phyloP scores from a whole-genome alignment of 2,113 vertebrate genomes.

The Cynopterus brachyotis region DNA sequence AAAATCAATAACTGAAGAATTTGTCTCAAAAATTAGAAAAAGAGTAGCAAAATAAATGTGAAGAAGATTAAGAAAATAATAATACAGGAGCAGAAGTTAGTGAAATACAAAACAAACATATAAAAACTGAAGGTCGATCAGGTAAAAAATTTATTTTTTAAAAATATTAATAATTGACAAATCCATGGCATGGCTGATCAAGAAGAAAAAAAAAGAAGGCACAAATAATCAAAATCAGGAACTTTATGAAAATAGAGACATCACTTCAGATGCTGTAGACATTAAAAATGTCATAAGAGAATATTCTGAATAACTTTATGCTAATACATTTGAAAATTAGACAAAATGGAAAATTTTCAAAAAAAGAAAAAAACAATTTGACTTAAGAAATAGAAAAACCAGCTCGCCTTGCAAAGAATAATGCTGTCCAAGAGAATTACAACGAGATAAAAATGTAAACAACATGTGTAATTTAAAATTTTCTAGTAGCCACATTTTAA shows the following conservation, averaged over 20 bases:
- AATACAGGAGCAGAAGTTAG: background rate
- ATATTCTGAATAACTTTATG: background rate
- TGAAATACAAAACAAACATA: background rate
- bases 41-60: background rate
- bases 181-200: background rate
- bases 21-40: background rate
- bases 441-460: background rate
- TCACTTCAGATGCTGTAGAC: background rate
- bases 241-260: background rate
- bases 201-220: background rate
- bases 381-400: background rate
- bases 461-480: background rate
- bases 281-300: background rate
- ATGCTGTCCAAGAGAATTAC: background rate
- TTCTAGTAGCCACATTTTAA: background rate
- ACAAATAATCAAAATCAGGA: background rate
- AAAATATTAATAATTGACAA: background rate
- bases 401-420: background rate
- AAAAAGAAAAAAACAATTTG: background rate
- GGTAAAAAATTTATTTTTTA: background rate
- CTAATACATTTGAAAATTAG: slow-evolving; percentile 22
- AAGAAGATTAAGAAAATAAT: background rate
- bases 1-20: background rate
- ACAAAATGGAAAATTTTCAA: background rate
- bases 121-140: background rate